Evolutionary conservation across 2,113 vertebrate genomes (phyloP).

Genomic region (Tetrax tetrax): DNA sequence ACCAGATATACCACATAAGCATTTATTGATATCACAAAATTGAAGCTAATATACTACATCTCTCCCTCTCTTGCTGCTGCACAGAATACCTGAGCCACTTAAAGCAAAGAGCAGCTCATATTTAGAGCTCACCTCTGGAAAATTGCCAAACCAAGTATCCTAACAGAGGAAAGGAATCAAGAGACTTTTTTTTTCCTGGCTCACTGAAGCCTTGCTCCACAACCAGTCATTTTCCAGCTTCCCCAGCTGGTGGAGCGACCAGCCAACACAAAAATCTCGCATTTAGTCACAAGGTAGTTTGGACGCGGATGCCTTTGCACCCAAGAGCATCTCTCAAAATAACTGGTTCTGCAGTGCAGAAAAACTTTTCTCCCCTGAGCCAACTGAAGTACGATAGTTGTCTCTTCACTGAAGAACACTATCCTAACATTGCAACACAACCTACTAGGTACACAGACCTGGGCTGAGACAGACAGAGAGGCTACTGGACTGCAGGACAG

Average conservation of each 20-base stretch:
- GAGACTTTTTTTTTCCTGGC: background rate
- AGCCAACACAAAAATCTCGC: background rate
- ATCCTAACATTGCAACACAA: background rate
- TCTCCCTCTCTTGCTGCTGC: background rate
- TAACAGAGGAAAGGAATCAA: background rate
- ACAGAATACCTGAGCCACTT: background rate
- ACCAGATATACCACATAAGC: background rate
- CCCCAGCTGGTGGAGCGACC: background rate
- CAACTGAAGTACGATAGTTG: fast-evolving
- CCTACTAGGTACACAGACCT: background rate
- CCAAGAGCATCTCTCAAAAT: background rate
- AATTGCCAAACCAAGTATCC: background rate
- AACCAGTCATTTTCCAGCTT: background rate
- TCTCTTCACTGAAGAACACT: background rate
- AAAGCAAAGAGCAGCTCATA: background rate
- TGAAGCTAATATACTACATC: background rate
- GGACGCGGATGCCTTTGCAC: background rate
- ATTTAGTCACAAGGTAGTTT: background rate
- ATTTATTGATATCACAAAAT: background rate
- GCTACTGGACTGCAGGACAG: background rate
- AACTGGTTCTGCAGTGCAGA: background rate
- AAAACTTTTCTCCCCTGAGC: background rate
- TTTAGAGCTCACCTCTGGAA: background rate
- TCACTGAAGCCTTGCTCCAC: background rate
- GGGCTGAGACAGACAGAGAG: background rate